Evolutionary conservation across 2,888 invertebrate species (phyloP), one percentile per base, ranked within the genome.

Genomic region (Atherix ibis): DNA sequence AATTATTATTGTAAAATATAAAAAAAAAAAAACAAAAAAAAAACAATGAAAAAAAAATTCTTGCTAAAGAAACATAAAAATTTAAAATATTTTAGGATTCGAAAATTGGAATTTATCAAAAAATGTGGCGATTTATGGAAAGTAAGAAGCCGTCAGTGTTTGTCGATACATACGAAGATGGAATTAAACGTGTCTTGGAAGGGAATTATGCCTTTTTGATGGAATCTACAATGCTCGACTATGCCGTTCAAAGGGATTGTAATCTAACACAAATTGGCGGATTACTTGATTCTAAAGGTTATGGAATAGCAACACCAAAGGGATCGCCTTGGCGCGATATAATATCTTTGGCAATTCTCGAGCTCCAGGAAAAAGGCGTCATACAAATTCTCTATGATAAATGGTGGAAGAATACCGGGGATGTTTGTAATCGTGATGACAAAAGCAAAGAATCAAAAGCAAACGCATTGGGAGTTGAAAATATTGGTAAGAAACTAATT

Each of bases 171-270:
- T 94, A 91, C 55, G 85, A 89, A 44, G 89, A 92, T 47, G 97
- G 95, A 0, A 83, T 94, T 17, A 70, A 76, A 45, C 66, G 81
- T 31, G 95, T 94, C 0, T 64, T 88, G 32, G 73, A 73, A 33
- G 91, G 84, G 2, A 83, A 94, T 60, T 98, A 95, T 58, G 97
- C 97, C 0, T 98, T 92, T 55, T 70, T 98, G 13, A 94, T 97
- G 87, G 97, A 98, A 64, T 94, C 92, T 1, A 91, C 95, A 0
- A 92, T 92, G 80, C 64, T 97, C 40, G 97, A 98, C 59, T 98
- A 94, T 53, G 75, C 80, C 8, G 87, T 89, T n/a, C 84, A 89
- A 60, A 66, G 94, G 30, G 85, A 95, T 55, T 97, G 95, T 53
- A 92, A 95, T 54, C 65, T 97, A 32, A 95, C 92, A n/a, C 94